A percentile compares a stretch with the other conserved stretches of the same genome.
phyloP scores from a whole-genome alignment of 2,888 invertebrate species.

The Lasioglossum malachurum region DNA sequence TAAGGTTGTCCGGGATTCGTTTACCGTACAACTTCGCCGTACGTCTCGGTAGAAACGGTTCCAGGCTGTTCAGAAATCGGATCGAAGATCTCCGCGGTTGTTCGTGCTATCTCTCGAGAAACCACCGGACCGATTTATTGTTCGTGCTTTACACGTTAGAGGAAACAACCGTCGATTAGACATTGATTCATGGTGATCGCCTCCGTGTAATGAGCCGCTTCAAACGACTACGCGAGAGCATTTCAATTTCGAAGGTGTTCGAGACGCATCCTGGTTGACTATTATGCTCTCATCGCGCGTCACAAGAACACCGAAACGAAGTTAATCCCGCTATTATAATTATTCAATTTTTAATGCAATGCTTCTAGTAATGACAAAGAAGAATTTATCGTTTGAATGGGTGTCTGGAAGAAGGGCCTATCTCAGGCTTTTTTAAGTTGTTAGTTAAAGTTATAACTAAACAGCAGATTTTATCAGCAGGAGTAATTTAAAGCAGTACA shows the following conservation, averaged over 20 bases:
- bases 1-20: background rate
- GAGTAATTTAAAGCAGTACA: too few relatives aligned
- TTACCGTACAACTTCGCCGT: background rate
- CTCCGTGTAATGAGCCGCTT: background rate
- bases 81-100: background rate
- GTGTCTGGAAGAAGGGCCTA: too few relatives aligned
- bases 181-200: background rate
- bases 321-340: background rate
- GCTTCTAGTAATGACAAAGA: too few relatives aligned
- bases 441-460: too few relatives aligned
- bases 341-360: too few relatives aligned
- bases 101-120: background rate
- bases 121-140: background rate
- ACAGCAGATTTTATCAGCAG: too few relatives aligned
- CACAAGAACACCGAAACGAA: background rate
- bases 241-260: background rate
- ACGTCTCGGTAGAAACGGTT: background rate
- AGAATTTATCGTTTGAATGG: too few relatives aligned
- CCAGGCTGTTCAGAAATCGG: background rate
- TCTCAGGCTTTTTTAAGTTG: too few relatives aligned
- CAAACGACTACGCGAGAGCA: background rate
- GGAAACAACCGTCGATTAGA: background rate
- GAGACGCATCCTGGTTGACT: background rate
- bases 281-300: background rate
- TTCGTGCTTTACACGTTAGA: background rate